Conservation (phyloP, 2,888 invertebrate genomes). For the Xanthia togata region DNA sequence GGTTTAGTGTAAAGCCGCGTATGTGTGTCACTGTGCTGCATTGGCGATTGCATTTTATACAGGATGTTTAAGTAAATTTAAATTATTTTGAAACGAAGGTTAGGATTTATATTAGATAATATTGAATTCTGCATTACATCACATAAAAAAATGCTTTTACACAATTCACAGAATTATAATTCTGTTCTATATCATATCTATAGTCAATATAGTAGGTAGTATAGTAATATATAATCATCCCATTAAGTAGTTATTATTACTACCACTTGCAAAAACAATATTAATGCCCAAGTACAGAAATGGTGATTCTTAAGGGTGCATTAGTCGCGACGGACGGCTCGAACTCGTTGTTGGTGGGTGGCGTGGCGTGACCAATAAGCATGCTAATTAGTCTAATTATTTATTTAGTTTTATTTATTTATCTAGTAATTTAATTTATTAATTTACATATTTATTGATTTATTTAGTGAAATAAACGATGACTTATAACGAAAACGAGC, state of each 20-base stretch:
- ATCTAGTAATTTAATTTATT: too few relatives aligned
- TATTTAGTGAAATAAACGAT: too few relatives aligned
- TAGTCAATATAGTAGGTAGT: too few relatives aligned
- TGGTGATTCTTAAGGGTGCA: neutral
- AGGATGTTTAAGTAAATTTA: slow-evolving; percentile 67
- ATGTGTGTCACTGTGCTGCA: slow-evolving; percentile 89
- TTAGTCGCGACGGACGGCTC: too few relatives aligned
- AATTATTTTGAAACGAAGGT: neutral
- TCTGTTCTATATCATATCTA: neutral
- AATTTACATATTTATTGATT: too few relatives aligned
- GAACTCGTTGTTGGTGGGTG: too few relatives aligned
- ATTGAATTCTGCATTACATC: neutral
- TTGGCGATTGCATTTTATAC: slow-evolving; percentile 79
- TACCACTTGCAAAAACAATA: neutral
- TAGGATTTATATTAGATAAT: neutral
- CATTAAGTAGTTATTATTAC: neutral
- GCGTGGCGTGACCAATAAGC: too few relatives aligned
- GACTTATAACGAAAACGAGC: too few relatives aligned
- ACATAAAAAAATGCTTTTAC: neutral
- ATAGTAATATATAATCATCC: neutral
- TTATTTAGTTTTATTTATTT: too few relatives aligned
- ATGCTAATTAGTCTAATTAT: too few relatives aligned
- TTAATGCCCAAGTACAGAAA: neutral
- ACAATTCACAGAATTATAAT: neutral
- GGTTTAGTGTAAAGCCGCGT: slow-evolving; percentile 90